Base-by-base conservation (phyloP, 2,113 vertebrate species). In the Indicator maculatus region DNA sequence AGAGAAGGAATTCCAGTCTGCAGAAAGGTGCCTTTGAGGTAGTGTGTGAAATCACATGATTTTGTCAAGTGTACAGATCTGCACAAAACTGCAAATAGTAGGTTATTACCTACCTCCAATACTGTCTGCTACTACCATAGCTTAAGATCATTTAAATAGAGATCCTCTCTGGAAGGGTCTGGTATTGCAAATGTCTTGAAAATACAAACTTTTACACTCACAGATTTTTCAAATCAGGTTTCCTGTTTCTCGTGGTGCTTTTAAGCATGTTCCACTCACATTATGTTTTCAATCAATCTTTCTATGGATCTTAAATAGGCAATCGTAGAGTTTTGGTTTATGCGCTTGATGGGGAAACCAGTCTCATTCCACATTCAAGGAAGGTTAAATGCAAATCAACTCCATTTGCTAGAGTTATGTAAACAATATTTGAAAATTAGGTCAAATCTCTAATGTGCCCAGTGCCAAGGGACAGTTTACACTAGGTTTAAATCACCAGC, bases 11-110 rank as follows among this genome's bases (percentile, higher is more conserved):
- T 0, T 28, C 2, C 18, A 26, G 11, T 50, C 33, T 47, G 11
- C 0, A 38, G 38, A 64, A 83, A 83, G 6, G 3, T 83, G 13
- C 5, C 77, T 88, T 86, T 60, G 3, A 33, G 63, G 12, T 20
- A n/a, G 9, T 17, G 2, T 44, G 10, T 73, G 66, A 86, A 82
- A 82, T 6, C 3, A 36, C 0, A 0, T 38, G 7, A 70, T 70
- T 89, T 89, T 74, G 8, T 63, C 1, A 1, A 66, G 11, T 33
- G 55, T 33, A 39, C 39, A 8, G 8, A 39, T n/a, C n/a, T n/a
- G n/a, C n/a, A n/a, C n/a, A n/a, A n/a, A n/a, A n/a, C n/a, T n/a
- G n/a, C n/a, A n/a, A n/a, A n/a, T n/a, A n/a, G n/a, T n/a, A n/a
- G n/a, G n/a, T n/a, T n/a, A 72, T 21, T 69, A 81, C 3, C 47